These are phyloP conservation scores for Hyppa rectilinea DNA, from an alignment of 2,888 invertebrate species.

Conservation along the genomic window DNA sequence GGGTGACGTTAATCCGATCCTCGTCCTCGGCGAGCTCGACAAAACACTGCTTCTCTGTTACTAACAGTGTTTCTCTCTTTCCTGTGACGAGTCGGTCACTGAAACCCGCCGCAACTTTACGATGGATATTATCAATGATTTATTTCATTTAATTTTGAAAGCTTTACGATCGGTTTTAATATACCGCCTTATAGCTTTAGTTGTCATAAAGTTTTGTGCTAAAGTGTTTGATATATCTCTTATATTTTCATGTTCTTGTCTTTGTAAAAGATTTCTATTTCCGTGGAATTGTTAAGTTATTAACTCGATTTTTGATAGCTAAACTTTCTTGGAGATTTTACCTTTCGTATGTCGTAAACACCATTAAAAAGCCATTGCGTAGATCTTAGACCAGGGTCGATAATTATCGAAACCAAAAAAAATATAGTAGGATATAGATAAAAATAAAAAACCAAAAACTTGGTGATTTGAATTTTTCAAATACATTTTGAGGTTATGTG, in stretches of 20 bases:
- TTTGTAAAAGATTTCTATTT: neutral
- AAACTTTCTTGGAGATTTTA: no score
- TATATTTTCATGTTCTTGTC: slow-evolving; percentile 14
- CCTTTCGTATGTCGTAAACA: no score
- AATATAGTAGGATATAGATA: no score
- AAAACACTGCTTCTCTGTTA: slow-evolving; percentile 32
- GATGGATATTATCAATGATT: slow-evolving; percentile 43
- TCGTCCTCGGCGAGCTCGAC: neutral
- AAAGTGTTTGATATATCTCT: slow-evolving; percentile 2
- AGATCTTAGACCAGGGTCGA: no score
- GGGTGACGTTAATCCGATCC: slow-evolving; percentile 3
- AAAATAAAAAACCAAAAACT: no score
- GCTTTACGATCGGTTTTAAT: slow-evolving; percentile 46
- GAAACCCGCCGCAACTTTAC: slow-evolving; percentile 25
- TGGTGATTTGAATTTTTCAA: no score
- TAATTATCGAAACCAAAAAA: no score
- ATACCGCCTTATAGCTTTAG: slow-evolving; percentile 12
- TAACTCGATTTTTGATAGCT: neutral
- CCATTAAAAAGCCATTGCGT: no score
- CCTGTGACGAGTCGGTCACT: slow-evolving; percentile 20
- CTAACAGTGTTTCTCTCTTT: slow-evolving; percentile 32
- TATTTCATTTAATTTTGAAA: slow-evolving; percentile 44
- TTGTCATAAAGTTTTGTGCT: slow-evolving; percentile 16
- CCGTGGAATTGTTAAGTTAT: neutral
- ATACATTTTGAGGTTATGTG: no score